phyloP scores from a whole-genome alignment of 2,797 vertebrate genomes.

The Pseudocheirus occidentalis region DNA sequence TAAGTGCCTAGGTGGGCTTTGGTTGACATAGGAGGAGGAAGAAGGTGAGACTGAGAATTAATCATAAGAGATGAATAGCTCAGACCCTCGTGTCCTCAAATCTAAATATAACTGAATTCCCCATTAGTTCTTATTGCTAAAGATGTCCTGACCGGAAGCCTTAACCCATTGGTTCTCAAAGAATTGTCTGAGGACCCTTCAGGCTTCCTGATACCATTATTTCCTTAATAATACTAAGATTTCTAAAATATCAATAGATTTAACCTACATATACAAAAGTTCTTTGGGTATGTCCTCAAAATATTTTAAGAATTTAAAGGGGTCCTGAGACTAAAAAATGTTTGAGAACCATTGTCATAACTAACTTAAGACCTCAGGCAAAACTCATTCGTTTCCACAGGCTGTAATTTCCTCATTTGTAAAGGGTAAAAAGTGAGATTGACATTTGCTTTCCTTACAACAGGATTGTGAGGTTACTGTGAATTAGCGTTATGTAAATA shows the following conservation, averaged over 20 bases:
- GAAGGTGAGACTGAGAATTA: slow-evolving; percentile 48
- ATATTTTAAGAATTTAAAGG: not conserved
- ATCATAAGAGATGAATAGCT: slow-evolving; percentile 45
- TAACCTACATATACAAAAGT: not conserved
- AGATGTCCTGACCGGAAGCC: not conserved
- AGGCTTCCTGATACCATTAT: not conserved
- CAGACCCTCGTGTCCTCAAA: not conserved
- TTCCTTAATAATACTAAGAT: not conserved
- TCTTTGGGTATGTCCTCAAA: too few relatives aligned
- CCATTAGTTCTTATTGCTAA: not conserved
- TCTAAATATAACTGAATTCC: slow-evolving; percentile 55
- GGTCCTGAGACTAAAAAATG: not conserved
- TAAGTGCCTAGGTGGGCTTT: not conserved
- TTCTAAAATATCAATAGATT: not conserved
- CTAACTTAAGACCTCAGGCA: slow-evolving; percentile 30
- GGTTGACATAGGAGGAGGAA: not conserved
- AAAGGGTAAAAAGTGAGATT: slow-evolving; percentile 24
- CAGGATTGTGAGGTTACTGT: slow-evolving; percentile 23
- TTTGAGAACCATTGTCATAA: not conserved
- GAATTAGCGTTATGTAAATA: not conserved
- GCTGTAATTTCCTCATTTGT: slow-evolving; percentile 46
- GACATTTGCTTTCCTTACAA: slow-evolving; percentile 14
- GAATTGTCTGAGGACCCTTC: not conserved
- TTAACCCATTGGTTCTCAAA: not conserved
- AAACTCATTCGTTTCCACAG: slow-evolving; percentile 46